These are phyloP conservation scores for Orcinus orca DNA, from an alignment of 2,113 vertebrate genomes.

Conservation along the genomic window DNA sequence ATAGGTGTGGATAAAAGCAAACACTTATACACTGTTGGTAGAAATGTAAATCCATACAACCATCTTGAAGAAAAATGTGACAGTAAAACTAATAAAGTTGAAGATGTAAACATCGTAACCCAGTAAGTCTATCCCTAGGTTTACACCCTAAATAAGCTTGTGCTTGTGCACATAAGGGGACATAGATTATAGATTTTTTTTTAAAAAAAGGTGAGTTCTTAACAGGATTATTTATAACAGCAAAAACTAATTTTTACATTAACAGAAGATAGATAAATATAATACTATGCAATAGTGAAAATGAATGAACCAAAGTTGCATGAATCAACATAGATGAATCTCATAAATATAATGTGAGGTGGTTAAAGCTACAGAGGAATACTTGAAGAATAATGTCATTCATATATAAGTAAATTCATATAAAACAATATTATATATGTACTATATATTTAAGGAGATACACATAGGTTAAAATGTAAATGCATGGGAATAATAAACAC, in stretches of 20 bases:
- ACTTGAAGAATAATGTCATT: background rate
- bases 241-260: background rate
- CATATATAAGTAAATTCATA: background rate
- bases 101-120: background rate
- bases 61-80: background rate
- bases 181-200: background rate
- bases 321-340: background rate
- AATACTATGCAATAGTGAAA: background rate
- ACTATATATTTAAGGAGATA: background rate
- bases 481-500: background rate
- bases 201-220: background rate
- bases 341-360: background rate
- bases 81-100: background rate
- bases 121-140: background rate
- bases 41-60: background rate
- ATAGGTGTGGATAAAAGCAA: background rate
- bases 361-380: background rate
- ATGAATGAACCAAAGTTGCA: background rate
- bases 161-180: background rate
- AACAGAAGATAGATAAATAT: background rate
- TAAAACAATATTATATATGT: background rate
- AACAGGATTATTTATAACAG: background rate
- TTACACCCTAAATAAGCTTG: background rate
- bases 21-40: background rate
- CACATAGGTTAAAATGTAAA: background rate